Base-by-base conservation (phyloP, 2,113 vertebrate genomes). In the Monopterus albus region DNA sequence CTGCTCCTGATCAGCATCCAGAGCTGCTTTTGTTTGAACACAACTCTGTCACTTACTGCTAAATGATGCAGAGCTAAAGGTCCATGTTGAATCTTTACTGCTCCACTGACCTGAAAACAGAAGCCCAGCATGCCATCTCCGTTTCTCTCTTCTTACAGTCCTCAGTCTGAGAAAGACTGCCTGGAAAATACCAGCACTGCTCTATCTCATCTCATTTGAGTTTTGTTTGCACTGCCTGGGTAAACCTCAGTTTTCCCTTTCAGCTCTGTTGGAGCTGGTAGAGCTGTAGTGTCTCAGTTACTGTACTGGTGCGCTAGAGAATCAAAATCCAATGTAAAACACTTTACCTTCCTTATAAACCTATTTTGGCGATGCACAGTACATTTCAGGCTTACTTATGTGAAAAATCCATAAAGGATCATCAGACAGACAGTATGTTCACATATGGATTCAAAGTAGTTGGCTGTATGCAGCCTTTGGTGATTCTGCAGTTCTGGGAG, bases 71-170 rank as follows among this genome's bases (percentile, higher is more conserved):
- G 25, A 65, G 12, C 29, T 58, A 63, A 75, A 58, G 62, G 45
- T 70, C 26, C 55, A 65, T 65, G 73, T 70, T 55, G 50, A 11
- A 52, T 68, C 80, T 81, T 69, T 52, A 47, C 63, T 2, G 4
- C 78, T 69, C 18, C 76, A 60, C 57, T 88, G 84, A 86, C 81
- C 81, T 84, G 76, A 76, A 88, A 84, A 75, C 29, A 59, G 51
- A 49, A 45, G 1, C 53, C 25, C 43, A 53, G 42, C 20, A 7
- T 15, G 10, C 29, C 23, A 6, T 39, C 13, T 61, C 28, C n/a
- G n/a, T 20, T 17, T 35, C 11, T 23, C 4, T 35, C 13, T 15
- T 29, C 18, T 47, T 26, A 57, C 42, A 52, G 59, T 36, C 33
- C 25, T 42, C 28, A 31, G 35, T 64, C 12, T 31, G 28, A 28